Percentiles rank a stretch among this genome's conserved stretches.
phyloP scores from a whole-genome alignment of 1,140 invertebrate genomes.

The Papilio dardanus region DNA sequence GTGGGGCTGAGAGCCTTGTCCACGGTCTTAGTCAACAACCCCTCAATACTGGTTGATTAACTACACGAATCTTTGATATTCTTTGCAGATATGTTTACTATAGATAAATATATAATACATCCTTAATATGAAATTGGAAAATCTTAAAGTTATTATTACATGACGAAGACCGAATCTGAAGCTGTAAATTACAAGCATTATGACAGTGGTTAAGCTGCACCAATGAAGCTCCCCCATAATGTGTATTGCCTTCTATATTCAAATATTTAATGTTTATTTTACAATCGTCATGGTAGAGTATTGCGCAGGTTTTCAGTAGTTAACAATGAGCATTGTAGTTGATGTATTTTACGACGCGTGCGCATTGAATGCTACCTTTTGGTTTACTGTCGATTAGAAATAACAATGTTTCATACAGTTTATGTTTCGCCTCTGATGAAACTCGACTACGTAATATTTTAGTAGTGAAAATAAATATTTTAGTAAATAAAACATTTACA shows the following conservation, averaged over 20 bases:
- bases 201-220: not conserved
- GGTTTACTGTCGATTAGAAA: constrained; percentile 39
- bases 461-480: not conserved
- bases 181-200: not conserved
- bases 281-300: not conserved
- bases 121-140: too few relatives aligned
- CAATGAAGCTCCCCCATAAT: not conserved
- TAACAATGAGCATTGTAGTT: constrained; percentile 48
- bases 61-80: too few relatives aligned
- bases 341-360: constrained; percentile 37
- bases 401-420: constrained; percentile 41
- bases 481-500: not conserved
- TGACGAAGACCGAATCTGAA: not conserved
- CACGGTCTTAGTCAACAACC: too few relatives aligned
- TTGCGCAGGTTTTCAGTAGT: constrained; percentile 33
- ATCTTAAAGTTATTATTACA: too few relatives aligned
- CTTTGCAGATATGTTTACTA: too few relatives aligned
- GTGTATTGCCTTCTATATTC: constrained; percentile 18
- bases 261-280: constrained; percentile 21
- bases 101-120: too few relatives aligned
- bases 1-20: too few relatives aligned
- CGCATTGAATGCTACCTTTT: constrained; percentile 39
- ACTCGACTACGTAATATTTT: not conserved
- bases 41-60: too few relatives aligned
- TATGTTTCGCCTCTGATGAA: constrained; percentile 15